Percentiles rank a stretch among this genome's conserved stretches.
phyloP scores from a whole-genome alignment of 2,888 invertebrate genomes.

The Tetanocera ferruginea region DNA sequence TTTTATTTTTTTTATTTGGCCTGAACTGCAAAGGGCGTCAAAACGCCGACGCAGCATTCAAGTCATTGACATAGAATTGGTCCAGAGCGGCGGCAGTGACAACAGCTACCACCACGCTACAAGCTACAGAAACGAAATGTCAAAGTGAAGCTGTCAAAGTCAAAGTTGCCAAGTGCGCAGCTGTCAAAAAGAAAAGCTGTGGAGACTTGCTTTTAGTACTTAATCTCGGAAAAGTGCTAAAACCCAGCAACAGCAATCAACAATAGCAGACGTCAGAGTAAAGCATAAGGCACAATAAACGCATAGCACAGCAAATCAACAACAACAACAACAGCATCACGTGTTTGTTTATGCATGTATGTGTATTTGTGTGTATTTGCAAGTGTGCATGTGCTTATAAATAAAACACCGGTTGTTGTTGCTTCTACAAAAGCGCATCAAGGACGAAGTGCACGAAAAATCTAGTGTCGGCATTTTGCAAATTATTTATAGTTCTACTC shows the following conservation, averaged over 20 bases:
- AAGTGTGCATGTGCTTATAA: conserved; percentile 46
- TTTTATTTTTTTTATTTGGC: not conserved
- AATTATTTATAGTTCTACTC: not conserved
- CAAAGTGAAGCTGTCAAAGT: conserved; percentile 42
- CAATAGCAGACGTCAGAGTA: conserved; percentile 45
- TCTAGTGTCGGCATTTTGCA: conserved; percentile 4
- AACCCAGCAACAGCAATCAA: not conserved
- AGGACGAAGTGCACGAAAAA: conserved; percentile 16
- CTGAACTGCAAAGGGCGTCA: conserved; percentile 3
- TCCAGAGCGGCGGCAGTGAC: conserved; percentile 25
- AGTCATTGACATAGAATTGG: conserved; percentile 44
- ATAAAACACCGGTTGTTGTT: conserved; percentile 58
- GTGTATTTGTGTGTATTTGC: not conserved
- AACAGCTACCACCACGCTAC: not conserved
- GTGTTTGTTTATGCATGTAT: not conserved
- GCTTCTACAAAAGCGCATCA: conserved; percentile 28
- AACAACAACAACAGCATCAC: conserved; percentile 47
- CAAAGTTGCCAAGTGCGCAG: conserved; percentile 5
- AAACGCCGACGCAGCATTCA: conserved; percentile 30
- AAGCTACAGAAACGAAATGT: conserved; percentile 38
- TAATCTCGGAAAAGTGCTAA: conserved; percentile 28
- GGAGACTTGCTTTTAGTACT: conserved; percentile 44
- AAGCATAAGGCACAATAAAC: conserved; percentile 1
- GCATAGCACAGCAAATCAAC: conserved; percentile 56
- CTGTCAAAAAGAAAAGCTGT: conserved; percentile 42